A percentile compares a stretch with the other conserved stretches of the same genome.
phyloP scores from a whole-genome alignment of 2,888 invertebrate species.

The Dioctria rufipes region DNA sequence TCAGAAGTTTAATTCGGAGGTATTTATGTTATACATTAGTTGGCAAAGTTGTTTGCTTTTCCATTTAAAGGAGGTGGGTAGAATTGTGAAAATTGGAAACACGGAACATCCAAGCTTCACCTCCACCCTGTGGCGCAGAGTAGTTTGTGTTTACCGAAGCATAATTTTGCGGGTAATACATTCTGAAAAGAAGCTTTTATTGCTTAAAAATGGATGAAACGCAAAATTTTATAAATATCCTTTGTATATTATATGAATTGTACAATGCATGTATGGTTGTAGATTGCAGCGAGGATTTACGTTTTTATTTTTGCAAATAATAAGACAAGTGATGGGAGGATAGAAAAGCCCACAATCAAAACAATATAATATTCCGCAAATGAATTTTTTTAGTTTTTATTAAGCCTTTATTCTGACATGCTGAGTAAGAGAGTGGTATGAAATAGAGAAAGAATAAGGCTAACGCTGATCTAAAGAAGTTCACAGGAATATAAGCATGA shows the following conservation, averaged over 20 bases:
- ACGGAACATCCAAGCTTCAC: neutral
- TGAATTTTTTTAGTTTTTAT: too few relatives aligned
- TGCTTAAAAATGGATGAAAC: conserved; percentile 20
- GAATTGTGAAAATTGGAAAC: neutral
- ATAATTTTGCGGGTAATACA: conserved; percentile 39
- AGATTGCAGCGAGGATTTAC: too few relatives aligned
- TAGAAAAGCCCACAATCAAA: too few relatives aligned
- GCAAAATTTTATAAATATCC: conserved; percentile 36
- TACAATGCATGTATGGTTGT: too few relatives aligned
- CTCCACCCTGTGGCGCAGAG: neutral
- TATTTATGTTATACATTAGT: conserved; percentile 40
- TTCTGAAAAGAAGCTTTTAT: neutral
- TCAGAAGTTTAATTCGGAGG: conserved; percentile 42
- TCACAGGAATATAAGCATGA: too few relatives aligned
- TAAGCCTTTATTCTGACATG: too few relatives aligned
- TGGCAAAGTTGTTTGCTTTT: conserved; percentile 32
- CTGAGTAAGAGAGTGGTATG: too few relatives aligned
- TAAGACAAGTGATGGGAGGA: too few relatives aligned
- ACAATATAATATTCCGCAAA: too few relatives aligned
- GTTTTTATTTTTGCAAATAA: too few relatives aligned
- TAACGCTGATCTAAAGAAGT: too few relatives aligned
- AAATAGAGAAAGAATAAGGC: too few relatives aligned
- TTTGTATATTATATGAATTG: neutral
- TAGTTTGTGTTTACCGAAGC: conserved; percentile 1
- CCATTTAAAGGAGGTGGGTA: neutral